Base-by-base conservation (phyloP, 2,113 vertebrate species). In the Syngnathus floridae region DNA sequence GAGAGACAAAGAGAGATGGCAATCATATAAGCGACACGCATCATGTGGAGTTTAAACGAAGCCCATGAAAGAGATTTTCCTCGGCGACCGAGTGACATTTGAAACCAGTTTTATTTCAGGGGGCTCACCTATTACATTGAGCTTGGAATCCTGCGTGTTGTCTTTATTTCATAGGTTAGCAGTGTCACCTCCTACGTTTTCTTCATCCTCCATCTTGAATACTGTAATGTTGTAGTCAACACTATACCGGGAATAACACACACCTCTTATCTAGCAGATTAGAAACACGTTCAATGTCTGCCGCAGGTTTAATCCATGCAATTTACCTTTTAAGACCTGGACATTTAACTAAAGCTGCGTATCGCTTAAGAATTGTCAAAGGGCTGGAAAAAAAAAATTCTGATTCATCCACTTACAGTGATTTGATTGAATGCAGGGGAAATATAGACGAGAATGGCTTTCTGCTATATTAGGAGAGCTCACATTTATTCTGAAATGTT, bases 1-100 rank as follows among this genome's bases (percentile, higher is more conserved):
- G 73, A 74, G 78, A 70, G 69, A 62, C 52, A 79, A 64, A 71
- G 26, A 12, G 58, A 69, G 70, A 77, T 62, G 69, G 43, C 71
- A 74, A 70, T 72, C 69, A 62, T 60, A 58, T 41, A 70, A 65
- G 4, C 2, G 22, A 63, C 31, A 69, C 52, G 70, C 10, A 54
- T 60, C 10, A n/a, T 60, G 36, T 40, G 58, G 36, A 14, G 37
- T 59, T 38, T 38, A 59, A 21, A 38, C 36, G n/a, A 19, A 43
- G 58, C 21, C 38, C 40, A 64, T 9, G 45, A 10, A 46, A 67
- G 13, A 4, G 7, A 22, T 52, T 69, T 63, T 70, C 19, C 51
- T 64, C 49, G 8, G 13, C 38, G 61, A 57, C 35, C 63, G 31
- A 26, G 19, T 10, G 10, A 26, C n/a, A 54, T 22, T 54, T 12